Evolutionary conservation across 2,797 vertebrate genomes (phyloP).

Genomic region (Holocentrus rufus): DNA sequence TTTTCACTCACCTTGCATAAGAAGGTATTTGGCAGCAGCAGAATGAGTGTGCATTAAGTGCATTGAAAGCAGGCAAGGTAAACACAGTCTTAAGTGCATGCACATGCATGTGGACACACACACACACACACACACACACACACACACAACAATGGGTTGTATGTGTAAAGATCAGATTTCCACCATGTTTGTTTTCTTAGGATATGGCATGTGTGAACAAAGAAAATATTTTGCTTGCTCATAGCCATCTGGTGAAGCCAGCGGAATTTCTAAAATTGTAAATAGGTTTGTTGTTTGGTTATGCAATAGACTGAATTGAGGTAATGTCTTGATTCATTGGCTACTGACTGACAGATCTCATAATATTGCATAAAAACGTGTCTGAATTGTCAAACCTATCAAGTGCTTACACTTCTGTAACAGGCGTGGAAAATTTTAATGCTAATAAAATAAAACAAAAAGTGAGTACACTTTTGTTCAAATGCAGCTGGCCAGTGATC

Average conservation of each 20-base stretch:
- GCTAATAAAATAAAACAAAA: neutral
- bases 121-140: conserved; percentile 47
- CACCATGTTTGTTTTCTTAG: conserved; percentile 84
- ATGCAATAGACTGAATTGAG: conserved; percentile 21
- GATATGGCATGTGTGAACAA: conserved; percentile 81
- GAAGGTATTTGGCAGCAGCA: conserved; percentile 46
- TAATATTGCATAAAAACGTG: conserved; percentile 5
- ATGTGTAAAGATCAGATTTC: conserved; percentile 85
- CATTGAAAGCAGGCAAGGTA: conserved; percentile 67
- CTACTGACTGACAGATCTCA: neutral
- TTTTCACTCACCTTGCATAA: conserved; percentile 32
- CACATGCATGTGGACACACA: conserved; percentile 41
- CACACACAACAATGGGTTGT: conserved; percentile 75
- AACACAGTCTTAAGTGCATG: conserved; percentile 61
- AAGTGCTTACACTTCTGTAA: neutral
- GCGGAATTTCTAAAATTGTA: conserved; percentile 70
- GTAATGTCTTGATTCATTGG: conserved; percentile 28
- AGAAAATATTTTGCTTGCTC: conserved; percentile 82
- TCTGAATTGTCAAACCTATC: neutral
- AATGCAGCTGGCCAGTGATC: neutral
- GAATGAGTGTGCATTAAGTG: conserved; percentile 59
- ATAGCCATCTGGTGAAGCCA: conserved; percentile 75
- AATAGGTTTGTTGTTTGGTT: conserved; percentile 63
- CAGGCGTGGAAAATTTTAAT: no score
- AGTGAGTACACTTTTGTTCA: neutral